Evolutionary conservation across 2,888 invertebrate genomes (phyloP), one percentile per base, ranked within the genome.

Genomic region (Acleris holmiana): DNA sequence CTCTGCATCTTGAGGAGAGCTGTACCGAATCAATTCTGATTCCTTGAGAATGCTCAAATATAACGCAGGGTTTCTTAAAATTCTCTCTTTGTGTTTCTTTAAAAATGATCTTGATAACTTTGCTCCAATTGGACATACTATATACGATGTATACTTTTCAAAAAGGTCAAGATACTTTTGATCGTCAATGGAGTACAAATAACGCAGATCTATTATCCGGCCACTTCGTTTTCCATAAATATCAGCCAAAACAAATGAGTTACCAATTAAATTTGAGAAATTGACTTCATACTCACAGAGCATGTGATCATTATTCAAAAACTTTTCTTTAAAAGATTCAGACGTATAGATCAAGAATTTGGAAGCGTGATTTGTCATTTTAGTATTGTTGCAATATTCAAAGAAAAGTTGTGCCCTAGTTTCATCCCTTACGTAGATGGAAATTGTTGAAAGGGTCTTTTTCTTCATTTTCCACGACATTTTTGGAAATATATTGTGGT

Each of bases 391-490:
- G 57, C 85, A 87, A 66, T 84, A 88, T 10, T 75, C 72, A 59
- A 77, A 84, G 69, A 88, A 89, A 4, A 61, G 59, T 15, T 66
- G 65, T 13, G 77, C 72, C 61, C 85, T 77, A 1, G 69, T 56
- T 68, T 78, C 75, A 68, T 77, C 74, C 64, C 67, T 78, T 2
- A 88, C 19, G 54, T 82, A 46, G 3, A 66, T 65, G 2, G 83
- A 76, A 66, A 85, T 73, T 2, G 72, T 68, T 17, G 73, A 71
- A 7, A 89, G 68, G 23, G 84, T 67, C 61, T 86, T 88, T 41
- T 75, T 80, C 63, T 78, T 85, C 82, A 86, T 85, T 76, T 84
- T 86, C 2, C 69, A 60, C 2, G 89, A 86, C 85, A 88, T 87
- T 0, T 67, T 72, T 4, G 89, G 84, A 65, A 89, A 85, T 23